Evolutionary conservation across 1,140 invertebrate genomes (phyloP).

Genomic region (Pseudomyrmex dendroicus): DNA sequence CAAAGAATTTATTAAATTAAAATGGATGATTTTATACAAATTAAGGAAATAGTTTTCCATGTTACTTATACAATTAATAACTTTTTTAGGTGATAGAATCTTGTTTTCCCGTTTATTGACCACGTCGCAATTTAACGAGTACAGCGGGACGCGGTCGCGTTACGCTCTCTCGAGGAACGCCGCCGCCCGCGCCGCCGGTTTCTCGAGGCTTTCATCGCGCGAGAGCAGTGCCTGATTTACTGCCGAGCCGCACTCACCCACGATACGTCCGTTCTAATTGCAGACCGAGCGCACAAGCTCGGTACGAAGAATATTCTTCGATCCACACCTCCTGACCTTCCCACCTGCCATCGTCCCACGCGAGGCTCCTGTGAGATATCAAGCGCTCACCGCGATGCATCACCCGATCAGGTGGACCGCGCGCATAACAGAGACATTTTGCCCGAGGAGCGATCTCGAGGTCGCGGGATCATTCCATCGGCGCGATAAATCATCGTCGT

Average conservation of each 20-base stretch:
- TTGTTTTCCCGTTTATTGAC: not conserved
- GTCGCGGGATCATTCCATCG: slow-evolving; percentile 27
- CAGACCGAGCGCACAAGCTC: slow-evolving; percentile 72
- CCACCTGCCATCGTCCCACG: slow-evolving; percentile 65
- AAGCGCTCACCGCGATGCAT: slow-evolving; percentile 45
- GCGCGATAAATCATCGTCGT: slow-evolving; percentile 35
- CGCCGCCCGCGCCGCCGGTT: no score
- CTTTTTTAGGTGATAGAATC: no score
- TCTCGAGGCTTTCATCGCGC: slow-evolving; percentile 75
- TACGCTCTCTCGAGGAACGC: slow-evolving; percentile 17
- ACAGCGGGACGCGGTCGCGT: not conserved
- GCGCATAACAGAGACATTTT: slow-evolving; percentile 57
- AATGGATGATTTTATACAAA: not conserved
- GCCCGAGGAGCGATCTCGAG: slow-evolving; percentile 40
- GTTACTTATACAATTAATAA: no score
- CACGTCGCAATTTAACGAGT: not conserved
- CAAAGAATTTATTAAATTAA: not conserved
- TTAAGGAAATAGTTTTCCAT: no score
- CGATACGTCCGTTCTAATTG: slow-evolving; percentile 81
- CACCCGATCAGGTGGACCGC: slow-evolving; percentile 30
- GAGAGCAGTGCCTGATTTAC: slow-evolving; percentile 79
- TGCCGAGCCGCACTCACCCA: slow-evolving; percentile 80
- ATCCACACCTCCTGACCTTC: slow-evolving; percentile 61
- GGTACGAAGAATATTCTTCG: slow-evolving; percentile 75
- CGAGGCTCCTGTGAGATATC: slow-evolving; percentile 61